Base-by-base conservation (phyloP, 2,888 invertebrate genomes). In the Xanthostigma xanthostigma region DNA sequence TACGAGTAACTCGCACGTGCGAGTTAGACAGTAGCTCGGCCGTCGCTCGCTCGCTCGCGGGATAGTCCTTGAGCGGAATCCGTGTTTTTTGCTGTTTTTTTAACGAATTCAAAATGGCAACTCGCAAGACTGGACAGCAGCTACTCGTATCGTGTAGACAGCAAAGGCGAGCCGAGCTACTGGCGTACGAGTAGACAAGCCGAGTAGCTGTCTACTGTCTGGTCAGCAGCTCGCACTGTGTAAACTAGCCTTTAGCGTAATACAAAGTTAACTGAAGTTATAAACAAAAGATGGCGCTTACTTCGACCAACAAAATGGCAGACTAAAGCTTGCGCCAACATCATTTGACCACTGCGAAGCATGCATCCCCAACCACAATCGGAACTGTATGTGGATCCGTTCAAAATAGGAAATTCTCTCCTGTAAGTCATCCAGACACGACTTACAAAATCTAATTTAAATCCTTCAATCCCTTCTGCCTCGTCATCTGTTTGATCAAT, bases 321-420 rank as follows among this genome's bases (percentile, higher is more conserved):
- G 40, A 90, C 73, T 49, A 94, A 69, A 10, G 86, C 91, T 65
- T 93, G 92, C 1, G 89, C 91, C 51, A 93, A 67, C 66, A 94
- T 72, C 93, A 94, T 94, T 68, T 94, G 94, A 9, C 91, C 91
- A 66, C 88, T 87, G 44, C 94, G 74, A 27, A 84, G 58, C 81
- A 83, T 84, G 61, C 94, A 94, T 0, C 94, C 93, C 94, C 94
- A 94, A 4, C 94, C 94, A 66, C 91, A 91, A 64, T 94, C 94
- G 4, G 90, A 84, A 2, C 88, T 91, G 56, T 84, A 82, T 52
- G 77, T 79, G 2, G 90, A 86, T 14, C 86, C 87, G 60, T 80
- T 76, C 65, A 92, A 75, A 9, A 76, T 75, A 8, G 87, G 87
- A 64, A 93, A 92, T 67, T 90, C 90, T 57, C 86, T 74, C 50